phyloP scores from a whole-genome alignment of 1,140 invertebrate species.

The Eciton burchellii region DNA sequence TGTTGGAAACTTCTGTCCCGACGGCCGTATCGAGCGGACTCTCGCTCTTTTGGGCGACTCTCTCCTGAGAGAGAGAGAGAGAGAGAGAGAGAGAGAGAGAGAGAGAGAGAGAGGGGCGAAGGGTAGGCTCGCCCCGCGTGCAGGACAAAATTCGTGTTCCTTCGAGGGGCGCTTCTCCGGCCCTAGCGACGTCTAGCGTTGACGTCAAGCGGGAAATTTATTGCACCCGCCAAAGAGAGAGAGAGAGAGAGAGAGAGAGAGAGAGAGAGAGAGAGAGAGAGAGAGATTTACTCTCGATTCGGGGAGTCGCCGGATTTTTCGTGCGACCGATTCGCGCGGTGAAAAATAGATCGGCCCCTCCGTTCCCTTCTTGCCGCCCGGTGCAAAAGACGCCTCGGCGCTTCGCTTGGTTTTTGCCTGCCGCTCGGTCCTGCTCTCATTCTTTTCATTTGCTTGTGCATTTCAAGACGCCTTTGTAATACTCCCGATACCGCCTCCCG shows the following conservation, averaged over 20 bases:
- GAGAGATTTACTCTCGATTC: conserved; percentile 28
- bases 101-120: not conserved
- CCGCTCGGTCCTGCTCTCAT: not conserved
- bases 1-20: conserved; percentile 61
- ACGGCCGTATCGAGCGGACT: conserved; percentile 59
- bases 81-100: not conserved
- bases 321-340: conserved; percentile 26
- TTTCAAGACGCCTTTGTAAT: conserved; percentile 39
- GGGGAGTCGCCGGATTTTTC: conserved; percentile 19
- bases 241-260: too few species aligned
- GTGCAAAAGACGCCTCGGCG: conserved; percentile 13
- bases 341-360: conserved; percentile 29
- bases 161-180: not conserved
- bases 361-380: not conserved
- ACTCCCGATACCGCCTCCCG: not conserved
- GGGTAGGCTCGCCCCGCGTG: conserved; percentile 18
- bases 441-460: conserved; percentile 40
- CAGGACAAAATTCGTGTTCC: conserved; percentile 28
- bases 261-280: too few species aligned
- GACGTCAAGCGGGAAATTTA: conserved; percentile 57
- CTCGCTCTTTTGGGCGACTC: conserved; percentile 50
- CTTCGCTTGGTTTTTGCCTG: conserved; percentile 9
- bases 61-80: conserved; percentile 14
- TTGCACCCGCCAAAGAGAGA: conserved; percentile 13
- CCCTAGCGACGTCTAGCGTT: conserved; percentile 1